Base-by-base conservation (phyloP, 1,140 invertebrate genomes). In the Potamilus streckersoni region DNA sequence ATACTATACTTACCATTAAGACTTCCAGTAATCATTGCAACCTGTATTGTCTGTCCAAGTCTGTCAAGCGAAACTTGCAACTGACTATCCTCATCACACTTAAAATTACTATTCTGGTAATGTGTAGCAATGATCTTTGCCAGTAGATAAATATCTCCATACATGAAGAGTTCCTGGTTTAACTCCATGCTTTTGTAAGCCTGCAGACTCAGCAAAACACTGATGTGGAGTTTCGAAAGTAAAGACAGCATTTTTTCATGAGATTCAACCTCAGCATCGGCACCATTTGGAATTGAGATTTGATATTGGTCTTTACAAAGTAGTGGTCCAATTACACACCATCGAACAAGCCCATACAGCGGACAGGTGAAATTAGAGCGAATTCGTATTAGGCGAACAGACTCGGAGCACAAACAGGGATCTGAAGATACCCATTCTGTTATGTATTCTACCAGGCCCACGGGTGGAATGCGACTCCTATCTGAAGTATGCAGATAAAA, bases 361-460 rank as follows among this genome's bases (percentile, higher is more conserved):
- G 86, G 86, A 59, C 84, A 86, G 19, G 82, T 83, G 73, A 85
- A 85, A 31, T 80, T 84, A n/a, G 82, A 79, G 67, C 84, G 84
- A 31, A 86, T 85, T 20, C 82, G 74, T 23, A 82, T 76, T 49
- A 84, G 82, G 64, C 84, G 81, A 12, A 88, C 82, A 15, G 86
- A 88, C 74, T 86, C 83, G 49, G 83, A 86, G 80, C 85, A 88
- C 79, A 88, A 65, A 31, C 82, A 86, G 31, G 82, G 81, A 71
- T 88, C 86, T 56, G 75, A 56, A 49, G 83, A 81, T 15, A 88
- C 82, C 86, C 86, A 88, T 17, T 84, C 79, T 56, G 84, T 86
- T 13, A 88, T 83, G 71, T 84, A 81, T 59, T 86, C 80, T 20
- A 88, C 71, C 58, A 88, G 70, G 14, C 68, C 72, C n/a, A 78